Conservation (phyloP, 1,140 invertebrate genomes). For the Bombus polaris region DNA sequence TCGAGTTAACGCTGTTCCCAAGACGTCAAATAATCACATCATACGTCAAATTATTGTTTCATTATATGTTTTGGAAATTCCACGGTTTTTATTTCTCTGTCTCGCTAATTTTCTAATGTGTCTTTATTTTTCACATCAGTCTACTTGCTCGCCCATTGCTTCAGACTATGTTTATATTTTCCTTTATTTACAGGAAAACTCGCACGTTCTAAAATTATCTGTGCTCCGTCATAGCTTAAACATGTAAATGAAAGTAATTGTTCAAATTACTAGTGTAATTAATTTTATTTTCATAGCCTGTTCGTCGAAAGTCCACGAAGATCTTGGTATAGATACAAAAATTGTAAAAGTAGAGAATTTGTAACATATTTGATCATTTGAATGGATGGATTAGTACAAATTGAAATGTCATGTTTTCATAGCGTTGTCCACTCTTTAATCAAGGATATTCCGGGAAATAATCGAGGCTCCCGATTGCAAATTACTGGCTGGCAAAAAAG, state of each 20-base stretch:
- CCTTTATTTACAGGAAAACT: conserved; percentile 15
- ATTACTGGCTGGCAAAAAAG: not conserved
- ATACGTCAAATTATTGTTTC: too few species aligned
- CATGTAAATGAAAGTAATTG: not conserved
- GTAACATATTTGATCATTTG: too few species aligned
- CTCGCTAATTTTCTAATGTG: not conserved
- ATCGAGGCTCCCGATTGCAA: not conserved
- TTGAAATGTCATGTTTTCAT: too few species aligned
- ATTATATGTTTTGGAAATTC: not conserved
- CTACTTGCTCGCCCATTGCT: not conserved
- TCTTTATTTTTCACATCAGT: not conserved
- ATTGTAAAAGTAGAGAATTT: too few species aligned
- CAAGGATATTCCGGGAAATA: not conserved
- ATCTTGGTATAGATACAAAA: too few species aligned
- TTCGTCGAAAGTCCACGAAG: too few species aligned
- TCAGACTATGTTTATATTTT: not conserved
- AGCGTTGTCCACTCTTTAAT: too few species aligned
- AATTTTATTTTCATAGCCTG: not conserved
- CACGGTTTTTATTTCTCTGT: not conserved
- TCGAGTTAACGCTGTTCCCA: too few species aligned
- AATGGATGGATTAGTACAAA: too few species aligned
- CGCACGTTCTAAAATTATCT: not conserved
- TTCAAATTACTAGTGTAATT: not conserved
- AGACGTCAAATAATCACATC: too few species aligned
- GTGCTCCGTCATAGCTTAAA: too few species aligned